Evolutionary conservation across 2,797 vertebrate genomes (phyloP), one percentile per base, ranked within the genome.

Genomic region (Periophthalmus magnuspinnatus): DNA sequence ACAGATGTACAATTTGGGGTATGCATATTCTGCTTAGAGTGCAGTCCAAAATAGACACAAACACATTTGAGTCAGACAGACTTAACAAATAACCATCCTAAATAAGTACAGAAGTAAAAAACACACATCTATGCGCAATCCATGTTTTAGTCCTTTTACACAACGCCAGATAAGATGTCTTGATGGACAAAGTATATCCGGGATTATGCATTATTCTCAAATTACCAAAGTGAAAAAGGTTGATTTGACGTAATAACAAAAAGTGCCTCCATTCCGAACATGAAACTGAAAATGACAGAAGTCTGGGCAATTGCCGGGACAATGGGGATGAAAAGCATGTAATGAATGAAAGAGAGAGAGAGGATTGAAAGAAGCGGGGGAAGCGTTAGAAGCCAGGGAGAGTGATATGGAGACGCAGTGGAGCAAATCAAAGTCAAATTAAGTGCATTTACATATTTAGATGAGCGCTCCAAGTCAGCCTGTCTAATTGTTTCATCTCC

Each of bases 401-500:
- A 84, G 78, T 76, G 80, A 82, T 88, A 90, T 76, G 82, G 78
- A 45, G 79, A 71, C 17, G 87, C 90, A 90, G 80, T 88, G 75
- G 80, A 89, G 88, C 89, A 92, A 93, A 94, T 94, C 92, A 93
- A 92, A 93, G 91, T 85, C 86, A 93, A 93, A 93, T 93, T 91
- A 94, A 92, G 91, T 83, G 88, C 86, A 94, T 94, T 94, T 94
- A 91, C 93, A 94, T 94, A 93, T 94, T 93, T 92, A 93, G 92
- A 91, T 92, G 89, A 94, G 90, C 74, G 85, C 90, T 89, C 88
- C 87, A 81, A 93, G 89, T 90, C 91, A 89, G 86, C 85, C 90
- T 84, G 91, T 92, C 90, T 93, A 94, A 94, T 93, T 93, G 93
- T 93, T 93, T 93, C 90, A 93, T 93, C 90, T 94, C 89, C 85